A percentile compares a stretch with the other conserved stretches of the same genome.
These are phyloP conservation scores for Papilio aristodemus DNA, from an alignment of 1,140 invertebrate species.

Conservation along the genomic window DNA sequence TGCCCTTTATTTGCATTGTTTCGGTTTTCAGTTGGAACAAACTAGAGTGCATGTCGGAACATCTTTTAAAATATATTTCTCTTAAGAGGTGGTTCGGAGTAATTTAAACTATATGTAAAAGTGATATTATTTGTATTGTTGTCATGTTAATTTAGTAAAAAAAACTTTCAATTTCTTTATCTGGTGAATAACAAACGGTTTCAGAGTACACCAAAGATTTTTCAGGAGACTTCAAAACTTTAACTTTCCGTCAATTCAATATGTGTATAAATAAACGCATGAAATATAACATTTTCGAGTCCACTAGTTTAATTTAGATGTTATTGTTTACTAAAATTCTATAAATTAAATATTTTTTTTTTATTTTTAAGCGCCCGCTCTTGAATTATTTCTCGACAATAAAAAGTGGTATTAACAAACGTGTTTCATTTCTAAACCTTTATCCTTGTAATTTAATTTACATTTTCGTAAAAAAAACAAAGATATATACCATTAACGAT, in stretches of 20 bases:
- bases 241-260: constrained; percentile 11
- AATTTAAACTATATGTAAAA: constrained; percentile 50
- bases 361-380: constrained; percentile 33
- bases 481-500: too few species aligned
- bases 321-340: constrained; percentile 32
- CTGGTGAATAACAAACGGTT: constrained; percentile 38
- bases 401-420: constrained; percentile 23
- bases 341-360: constrained; percentile 1
- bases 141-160: constrained; percentile 51
- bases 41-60: constrained; percentile 45
- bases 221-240: constrained; percentile 33
- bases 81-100: constrained; percentile 41
- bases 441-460: too few species aligned
- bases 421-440: constrained; percentile 27
- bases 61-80: constrained; percentile 40
- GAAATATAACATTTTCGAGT: constrained; percentile 30
- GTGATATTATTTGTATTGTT: constrained; percentile 66
- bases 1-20: too few species aligned
- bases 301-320: constrained; percentile 31
- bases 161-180: constrained; percentile 32
- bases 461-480: too few species aligned
- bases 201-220: constrained; percentile 43
- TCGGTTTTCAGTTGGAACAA: too few species aligned
- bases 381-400: constrained; percentile 32
- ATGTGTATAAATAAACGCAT: constrained; percentile 25